Percentiles rank a stretch among this genome's conserved stretches.
Conservation (phyloP, 2,888 invertebrate genomes). For the Sinodicranocentrus sp. region DNA sequence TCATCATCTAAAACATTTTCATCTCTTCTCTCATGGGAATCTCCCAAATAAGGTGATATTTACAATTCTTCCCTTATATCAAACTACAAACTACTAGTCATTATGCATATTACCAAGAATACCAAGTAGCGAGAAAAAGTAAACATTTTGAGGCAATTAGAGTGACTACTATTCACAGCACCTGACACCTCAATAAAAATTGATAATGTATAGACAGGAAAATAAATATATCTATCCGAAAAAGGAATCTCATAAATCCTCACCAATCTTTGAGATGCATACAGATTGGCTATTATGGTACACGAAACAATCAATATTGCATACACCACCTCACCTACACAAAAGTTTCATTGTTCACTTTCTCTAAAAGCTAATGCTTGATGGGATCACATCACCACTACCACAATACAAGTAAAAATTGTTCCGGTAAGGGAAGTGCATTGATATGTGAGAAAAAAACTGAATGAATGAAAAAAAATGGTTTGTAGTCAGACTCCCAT, state of each 20-base stretch:
- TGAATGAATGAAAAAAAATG: neutral
- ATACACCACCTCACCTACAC: neutral
- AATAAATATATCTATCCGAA: conserved; percentile 49
- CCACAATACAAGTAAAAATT: neutral
- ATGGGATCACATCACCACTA: neutral
- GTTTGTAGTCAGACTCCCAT: neutral
- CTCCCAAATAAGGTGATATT: conserved; percentile 53
- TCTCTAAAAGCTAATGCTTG: conserved; percentile 29
- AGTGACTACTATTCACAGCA: conserved; percentile 34
- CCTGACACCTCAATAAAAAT: conserved; percentile 44
- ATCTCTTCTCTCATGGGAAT: conserved; percentile 44
- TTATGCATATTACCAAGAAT: neutral
- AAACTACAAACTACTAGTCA: conserved; percentile 22
- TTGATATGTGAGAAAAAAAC: neutral
- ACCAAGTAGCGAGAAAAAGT: conserved; percentile 26
- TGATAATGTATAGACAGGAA: conserved; percentile 21
- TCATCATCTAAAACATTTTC: conserved; percentile 17
- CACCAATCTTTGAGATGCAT: neutral
- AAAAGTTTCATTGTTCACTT: conserved; percentile 24
- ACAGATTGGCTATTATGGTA: too few relatives aligned
- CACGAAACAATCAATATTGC: neutral
- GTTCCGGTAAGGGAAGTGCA: conserved; percentile 21
- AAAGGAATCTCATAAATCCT: conserved; percentile 48
- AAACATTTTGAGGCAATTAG: conserved; percentile 46
- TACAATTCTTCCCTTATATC: neutral